Evolutionary conservation across 2,888 invertebrate genomes (phyloP), one percentile per base, ranked within the genome.

Genomic region (Drosophila lacicola): DNA sequence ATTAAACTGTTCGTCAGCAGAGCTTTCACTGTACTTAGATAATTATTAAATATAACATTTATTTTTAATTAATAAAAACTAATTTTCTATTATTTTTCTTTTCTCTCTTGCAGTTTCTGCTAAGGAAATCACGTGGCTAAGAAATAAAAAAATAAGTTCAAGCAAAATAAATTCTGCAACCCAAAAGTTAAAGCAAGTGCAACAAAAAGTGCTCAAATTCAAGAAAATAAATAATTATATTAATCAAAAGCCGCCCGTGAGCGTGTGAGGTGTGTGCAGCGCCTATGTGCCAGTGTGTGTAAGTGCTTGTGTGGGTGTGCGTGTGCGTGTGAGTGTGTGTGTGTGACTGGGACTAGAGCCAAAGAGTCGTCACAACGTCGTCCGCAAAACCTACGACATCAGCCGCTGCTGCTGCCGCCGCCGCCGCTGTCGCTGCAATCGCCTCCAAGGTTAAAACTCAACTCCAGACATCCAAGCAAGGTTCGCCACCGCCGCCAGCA

Each of bases 391-490:
- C 84, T 80, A 80, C 89, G 55, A 88, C 89, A 74, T 80, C 89
- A 74, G 78, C 84, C 79, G 86, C 90, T 75, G 88, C 86, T 82
- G 91, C 90, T 78, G 88, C 89, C 70, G 84, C 90, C 60, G 83
- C 86, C 73, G 84, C 80, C 33, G 57, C 47, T 11, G 33, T 47
- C n/a, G 29, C 36, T n/a, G 29, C 58, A 21, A 34, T 58, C 14
- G 14, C 55, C 34, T 39, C 46, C 45, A 79, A 77, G 50, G 55
- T 33, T 2, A 79, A 72, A 61, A 42, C 70, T 45, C 70, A 68
- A 67, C 76, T 70, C 29, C 77, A 72, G 55, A 69, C 78, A 69
- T 78, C 86, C 55, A 65, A 65, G 64, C 74, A 82, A 66, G 84
- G 78, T 83, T 79, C 82, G 62, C 80, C 78, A 66, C 80, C 77